Conservation (phyloP, 2,113 vertebrate genomes). For the Stictonetta naevosa region DNA sequence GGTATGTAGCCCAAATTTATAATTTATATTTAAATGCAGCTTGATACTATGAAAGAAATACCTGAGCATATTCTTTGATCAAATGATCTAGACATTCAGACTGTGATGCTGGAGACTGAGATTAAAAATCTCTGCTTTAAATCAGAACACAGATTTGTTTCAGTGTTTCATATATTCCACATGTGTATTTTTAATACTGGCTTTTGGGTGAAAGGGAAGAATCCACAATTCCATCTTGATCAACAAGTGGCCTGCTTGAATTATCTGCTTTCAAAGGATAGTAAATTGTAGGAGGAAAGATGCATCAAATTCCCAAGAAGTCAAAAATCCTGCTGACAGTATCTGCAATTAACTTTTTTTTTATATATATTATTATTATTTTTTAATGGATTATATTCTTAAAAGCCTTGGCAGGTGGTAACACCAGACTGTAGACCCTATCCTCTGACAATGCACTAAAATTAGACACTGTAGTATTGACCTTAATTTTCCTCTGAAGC, state of each 20-base stretch:
- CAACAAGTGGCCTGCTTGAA: neutral
- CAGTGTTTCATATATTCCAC: neutral
- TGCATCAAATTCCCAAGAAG: neutral
- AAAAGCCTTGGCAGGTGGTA: neutral
- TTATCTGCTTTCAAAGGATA: neutral
- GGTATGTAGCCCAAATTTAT: neutral
- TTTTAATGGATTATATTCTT: neutral
- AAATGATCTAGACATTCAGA: neutral
- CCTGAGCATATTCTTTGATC: neutral
- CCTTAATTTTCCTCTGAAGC: neutral
- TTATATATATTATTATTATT: too few species aligned
- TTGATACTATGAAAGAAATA: neutral
- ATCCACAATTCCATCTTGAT: neutral
- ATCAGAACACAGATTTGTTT: neutral
- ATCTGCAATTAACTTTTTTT: neutral
- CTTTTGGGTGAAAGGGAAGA: neutral
- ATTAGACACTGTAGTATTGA: neutral
- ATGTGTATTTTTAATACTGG: neutral
- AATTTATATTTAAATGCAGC: neutral
- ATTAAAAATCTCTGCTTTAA: neutral
- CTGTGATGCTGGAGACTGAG: accelerated
- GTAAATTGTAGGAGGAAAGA: neutral
- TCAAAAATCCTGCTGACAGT: neutral
- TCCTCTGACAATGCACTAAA: neutral
- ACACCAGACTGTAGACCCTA: neutral